Base-by-base conservation (phyloP, 2,113 vertebrate genomes). In the Odontesthes bonariensis region DNA sequence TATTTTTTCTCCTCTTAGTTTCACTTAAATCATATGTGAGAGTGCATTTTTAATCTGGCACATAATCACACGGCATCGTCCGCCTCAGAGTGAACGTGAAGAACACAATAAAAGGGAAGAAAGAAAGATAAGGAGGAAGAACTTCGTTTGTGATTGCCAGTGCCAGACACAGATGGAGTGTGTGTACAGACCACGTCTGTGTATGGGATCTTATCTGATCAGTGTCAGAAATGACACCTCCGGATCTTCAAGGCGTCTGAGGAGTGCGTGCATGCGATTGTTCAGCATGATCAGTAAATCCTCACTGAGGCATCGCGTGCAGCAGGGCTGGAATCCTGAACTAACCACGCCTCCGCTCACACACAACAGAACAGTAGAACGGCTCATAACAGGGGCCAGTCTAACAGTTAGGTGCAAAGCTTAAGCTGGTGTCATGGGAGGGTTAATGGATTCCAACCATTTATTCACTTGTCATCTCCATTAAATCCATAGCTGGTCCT, bases 401-500 rank as follows among this genome's bases (percentile, higher is more conserved):
- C 52, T 54, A 64, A 78, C 47, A 6, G 66, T 70, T 64, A 73
- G 77, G 81, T 81, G 55, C 57, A 56, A 32, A 20, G 63, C 54
- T 79, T 84, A 80, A 73, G 55, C 68, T 23, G 58, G 61, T 79
- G 77, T 68, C 58, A 59, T 85, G 86, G 81, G 88, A 87, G 75
- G 60, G 82, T 88, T 90, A 90, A 90, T 87, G 86, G 83, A 78
- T 86, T 86, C 81, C 76, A 81, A 84, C 83, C 91, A 84, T 92
- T 86, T 79, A 87, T 87, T 90, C 86, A 90, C 87, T 85, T 92
- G 89, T 91, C 91, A 90, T 65, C 72, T 64, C 81, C 55, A 81
- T 88, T 81, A 87, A 82, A 76, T 76, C 86, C 80, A 78, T 70
- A 58, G 66, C 81, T 73, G 60, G 49, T 69, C 51, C 58, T 84